These are phyloP conservation scores for Orchestes rusci DNA, from an alignment of 2,888 invertebrate species.

Conservation along the genomic window DNA sequence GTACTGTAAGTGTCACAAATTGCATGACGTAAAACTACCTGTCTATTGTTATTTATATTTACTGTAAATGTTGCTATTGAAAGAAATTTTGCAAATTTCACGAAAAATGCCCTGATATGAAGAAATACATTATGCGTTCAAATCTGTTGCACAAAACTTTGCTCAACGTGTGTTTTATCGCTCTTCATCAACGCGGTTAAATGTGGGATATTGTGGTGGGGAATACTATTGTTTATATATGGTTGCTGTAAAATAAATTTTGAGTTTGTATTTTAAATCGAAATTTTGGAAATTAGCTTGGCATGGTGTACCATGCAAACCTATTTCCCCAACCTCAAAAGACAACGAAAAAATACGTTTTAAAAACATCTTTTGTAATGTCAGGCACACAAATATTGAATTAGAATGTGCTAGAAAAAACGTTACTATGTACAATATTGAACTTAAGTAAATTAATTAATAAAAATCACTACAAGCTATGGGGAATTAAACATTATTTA, in stretches of 20 bases:
- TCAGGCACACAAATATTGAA: constrained; percentile 40
- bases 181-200: constrained; percentile 44
- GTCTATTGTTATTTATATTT: too few species aligned
- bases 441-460: constrained; percentile 41
- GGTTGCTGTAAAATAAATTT: constrained; percentile 36
- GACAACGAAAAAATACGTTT: too few species aligned
- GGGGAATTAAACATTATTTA: constrained; percentile 43
- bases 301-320: too few species aligned
- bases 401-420: constrained; percentile 40
- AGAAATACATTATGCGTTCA: too few species aligned
- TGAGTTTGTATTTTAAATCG: not conserved
- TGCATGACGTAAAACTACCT: too few species aligned
- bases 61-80: too few species aligned
- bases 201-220: constrained; percentile 42
- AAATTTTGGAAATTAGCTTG: too few species aligned
- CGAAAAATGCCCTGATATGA: too few species aligned
- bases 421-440: constrained; percentile 41
- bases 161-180: too few species aligned
- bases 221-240: constrained; percentile 43
- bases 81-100: too few species aligned
- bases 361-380: constrained; percentile 20
- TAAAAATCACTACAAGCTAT: constrained; percentile 31
- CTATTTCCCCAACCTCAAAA: too few species aligned
- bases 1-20: constrained; percentile 41
- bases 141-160: too few species aligned